phyloP scores from a whole-genome alignment of 2,797 vertebrate species.

The Eutrigla gurnardus region DNA sequence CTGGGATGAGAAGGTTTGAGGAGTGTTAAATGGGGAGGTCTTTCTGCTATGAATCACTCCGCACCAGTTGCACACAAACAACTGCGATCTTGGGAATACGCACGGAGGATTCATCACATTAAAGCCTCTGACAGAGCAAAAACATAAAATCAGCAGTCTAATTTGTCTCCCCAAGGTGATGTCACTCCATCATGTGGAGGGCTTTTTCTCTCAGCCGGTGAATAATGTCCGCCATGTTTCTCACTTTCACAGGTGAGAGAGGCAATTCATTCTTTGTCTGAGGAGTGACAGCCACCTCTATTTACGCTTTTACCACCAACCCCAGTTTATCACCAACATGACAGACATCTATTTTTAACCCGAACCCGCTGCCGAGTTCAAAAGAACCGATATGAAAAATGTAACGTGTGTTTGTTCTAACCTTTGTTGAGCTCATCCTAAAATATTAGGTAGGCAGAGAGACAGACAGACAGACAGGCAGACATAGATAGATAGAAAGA shows the following conservation, averaged over 20 bases:
- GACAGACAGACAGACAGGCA: neutral
- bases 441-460: neutral
- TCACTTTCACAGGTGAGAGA: conserved; percentile 71
- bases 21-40: conserved; percentile 58
- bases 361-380: conserved; percentile 15
- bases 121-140: conserved; percentile 74
- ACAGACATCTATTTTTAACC: conserved; percentile 52
- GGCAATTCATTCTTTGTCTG: conserved; percentile 55
- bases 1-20: conserved; percentile 40
- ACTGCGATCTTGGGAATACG: conserved; percentile 77
- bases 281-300: conserved; percentile 50
- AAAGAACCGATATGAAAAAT: conserved; percentile 27
- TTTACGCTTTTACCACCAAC: conserved; percentile 59
- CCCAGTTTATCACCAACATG: conserved; percentile 42
- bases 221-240: conserved; percentile 67
- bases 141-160: conserved; percentile 81
- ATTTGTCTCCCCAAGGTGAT: conserved; percentile 82
- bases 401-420: conserved; percentile 7
- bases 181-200: conserved; percentile 74
- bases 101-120: conserved; percentile 73
- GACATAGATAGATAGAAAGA: neutral
- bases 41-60: conserved; percentile 73
- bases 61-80: conserved; percentile 78
- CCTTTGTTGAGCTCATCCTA: conserved; percentile 16
- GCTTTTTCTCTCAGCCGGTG: conserved; percentile 67